Evolutionary conservation across 1,140 invertebrate genomes (phyloP), one percentile per base, ranked within the genome.

Genomic region (Delia radicum): DNA sequence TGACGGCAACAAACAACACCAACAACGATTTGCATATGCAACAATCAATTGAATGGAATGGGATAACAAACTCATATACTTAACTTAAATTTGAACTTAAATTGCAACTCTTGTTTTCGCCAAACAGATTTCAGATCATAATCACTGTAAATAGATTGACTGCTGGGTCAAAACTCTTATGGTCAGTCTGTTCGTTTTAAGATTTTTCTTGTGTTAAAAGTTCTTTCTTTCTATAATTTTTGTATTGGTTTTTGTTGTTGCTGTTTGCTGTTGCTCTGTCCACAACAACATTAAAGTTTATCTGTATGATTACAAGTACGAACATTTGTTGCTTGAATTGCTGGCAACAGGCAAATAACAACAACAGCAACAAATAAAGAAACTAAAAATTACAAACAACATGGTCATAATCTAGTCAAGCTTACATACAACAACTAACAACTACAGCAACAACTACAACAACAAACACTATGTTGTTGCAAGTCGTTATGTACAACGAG

Each of bases 101-200:
- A 48, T 18, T 18, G n/a, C 21, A 55, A 55, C 48, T 55, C 3
- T 48, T 15, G 18, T 55, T 21, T 42, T 42, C 6, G 2, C 6
- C n/a, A 55, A 7, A 55, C n/a, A 24, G 48, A 55, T 55, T 55
- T 8, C 18, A 55, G 48, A 55, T 55, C 48, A 55, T 55, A 55
- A 55, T 55, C 48, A 55, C 48, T 55, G 48, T 55, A 55, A 55
- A 55, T 55, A 55, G 48, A 55, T 55, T 55, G 48, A 55, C 48
- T 55, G 48, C 48, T 21, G 48, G 48, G 48, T 55, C 48, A 55
- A 55, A 55, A 55, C 48, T 55, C 24, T 55, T 55, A 55, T 55
- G 24, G 21, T 4, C 48, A 2, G 21, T 21, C n/a, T 65, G 62
- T 13, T 15, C 28, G n/a, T n/a, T n/a, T n/a, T n/a, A n/a, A n/a